Evolutionary conservation across 2,797 vertebrate genomes (phyloP).

Genomic region (Gymnodraco acuticeps): DNA sequence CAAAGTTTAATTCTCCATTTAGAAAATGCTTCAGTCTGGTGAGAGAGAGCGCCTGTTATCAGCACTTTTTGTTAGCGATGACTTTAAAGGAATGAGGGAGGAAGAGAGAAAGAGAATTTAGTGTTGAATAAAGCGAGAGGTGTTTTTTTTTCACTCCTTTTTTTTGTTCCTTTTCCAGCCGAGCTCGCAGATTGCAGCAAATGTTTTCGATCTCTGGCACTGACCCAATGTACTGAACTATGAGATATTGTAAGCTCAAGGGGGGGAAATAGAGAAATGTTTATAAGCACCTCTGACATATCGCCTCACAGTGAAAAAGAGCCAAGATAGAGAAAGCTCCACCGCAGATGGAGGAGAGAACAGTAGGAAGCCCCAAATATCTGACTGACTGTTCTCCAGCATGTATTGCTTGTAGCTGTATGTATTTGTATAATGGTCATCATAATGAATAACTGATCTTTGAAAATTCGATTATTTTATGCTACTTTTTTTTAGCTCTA

Average conservation of each 20-base stretch:
- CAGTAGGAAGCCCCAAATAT: constrained; percentile 25
- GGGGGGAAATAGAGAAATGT: constrained; percentile 59
- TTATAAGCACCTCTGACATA: constrained; percentile 67
- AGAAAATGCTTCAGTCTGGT: constrained; percentile 42
- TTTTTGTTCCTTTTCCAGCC: constrained; percentile 43
- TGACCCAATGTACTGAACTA: constrained; percentile 67
- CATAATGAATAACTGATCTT: constrained; percentile 1
- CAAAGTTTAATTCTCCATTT: constrained; percentile 70
- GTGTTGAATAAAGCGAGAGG: constrained; percentile 52
- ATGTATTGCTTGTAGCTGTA: constrained; percentile 1
- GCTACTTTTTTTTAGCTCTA: neutral
- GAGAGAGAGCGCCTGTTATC: constrained; percentile 55
- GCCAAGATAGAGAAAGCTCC: constrained; percentile 43
- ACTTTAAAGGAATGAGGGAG: constrained; percentile 44
- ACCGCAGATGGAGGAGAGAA: constrained; percentile 48
- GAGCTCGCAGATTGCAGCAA: constrained; percentile 58
- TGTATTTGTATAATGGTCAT: constrained; percentile 21
- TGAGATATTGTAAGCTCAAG: constrained; percentile 67
- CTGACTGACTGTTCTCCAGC: constrained; percentile 8
- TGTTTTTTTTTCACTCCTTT: neutral
- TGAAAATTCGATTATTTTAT: neutral
- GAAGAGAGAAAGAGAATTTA: constrained; percentile 18
- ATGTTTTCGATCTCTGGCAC: constrained; percentile 70
- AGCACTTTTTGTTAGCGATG: constrained; percentile 40
- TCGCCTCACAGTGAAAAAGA: constrained; percentile 46